These are phyloP conservation scores for Epizoanthus rinbou DNA, from an alignment of 92 coral and sea anemone species.

Conservation along the genomic window DNA sequence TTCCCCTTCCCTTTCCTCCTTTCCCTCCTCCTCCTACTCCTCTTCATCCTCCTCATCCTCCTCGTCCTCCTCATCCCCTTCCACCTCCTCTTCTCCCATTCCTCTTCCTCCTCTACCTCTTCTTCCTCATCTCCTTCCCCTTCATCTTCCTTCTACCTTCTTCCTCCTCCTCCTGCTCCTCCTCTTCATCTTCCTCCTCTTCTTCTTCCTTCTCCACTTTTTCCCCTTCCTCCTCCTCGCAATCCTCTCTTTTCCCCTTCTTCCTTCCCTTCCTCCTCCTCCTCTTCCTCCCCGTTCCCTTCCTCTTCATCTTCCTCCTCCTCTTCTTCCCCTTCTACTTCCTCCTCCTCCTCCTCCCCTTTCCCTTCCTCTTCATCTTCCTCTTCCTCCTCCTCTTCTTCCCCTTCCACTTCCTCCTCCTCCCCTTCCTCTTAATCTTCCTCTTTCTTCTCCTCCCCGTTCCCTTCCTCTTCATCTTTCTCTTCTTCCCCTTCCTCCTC, in stretches of 20 bases:
- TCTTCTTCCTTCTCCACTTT: not conserved
- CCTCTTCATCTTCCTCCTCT: not conserved
- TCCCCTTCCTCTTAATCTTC: not conserved
- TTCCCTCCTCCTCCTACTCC: no score
- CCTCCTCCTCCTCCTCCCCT: no score
- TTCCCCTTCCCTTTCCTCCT: not conserved
- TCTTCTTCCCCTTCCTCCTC: slow-evolving; percentile 1
- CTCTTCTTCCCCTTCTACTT: no score
- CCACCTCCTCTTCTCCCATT: not conserved
- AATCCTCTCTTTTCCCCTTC: not conserved
- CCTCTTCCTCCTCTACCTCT: no score
- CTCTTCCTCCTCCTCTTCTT: not conserved
- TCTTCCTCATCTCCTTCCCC: not conserved
- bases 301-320: no score
- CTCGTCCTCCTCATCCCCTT: no score
- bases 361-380: not conserved
- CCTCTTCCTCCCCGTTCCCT: no score
- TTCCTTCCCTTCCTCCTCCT: no score
- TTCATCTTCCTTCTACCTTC: not conserved
- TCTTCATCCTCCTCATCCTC: no score
- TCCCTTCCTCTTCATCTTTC: no score
- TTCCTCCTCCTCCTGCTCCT: not conserved
- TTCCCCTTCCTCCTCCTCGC: not conserved
- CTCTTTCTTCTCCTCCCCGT: not conserved
- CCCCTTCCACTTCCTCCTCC: not conserved